Percentiles rank a stretch among this genome's conserved stretches.
Evolutionary conservation across 2,797 vertebrate species (phyloP).

Genomic region (Arnoldichthys spilopterus): DNA sequence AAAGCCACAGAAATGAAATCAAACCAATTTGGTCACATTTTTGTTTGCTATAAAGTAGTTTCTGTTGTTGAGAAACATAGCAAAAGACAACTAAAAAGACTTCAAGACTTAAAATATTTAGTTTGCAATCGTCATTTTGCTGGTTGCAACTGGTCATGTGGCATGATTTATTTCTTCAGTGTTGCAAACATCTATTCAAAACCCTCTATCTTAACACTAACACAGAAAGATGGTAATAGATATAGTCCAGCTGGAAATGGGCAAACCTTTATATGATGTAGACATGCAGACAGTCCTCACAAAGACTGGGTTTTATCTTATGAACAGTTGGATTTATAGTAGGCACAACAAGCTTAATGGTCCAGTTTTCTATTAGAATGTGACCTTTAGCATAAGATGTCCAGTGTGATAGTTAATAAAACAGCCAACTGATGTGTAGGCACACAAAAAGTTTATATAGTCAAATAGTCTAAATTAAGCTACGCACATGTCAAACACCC

Average conservation of each 20-base stretch:
- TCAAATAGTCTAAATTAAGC: neutral
- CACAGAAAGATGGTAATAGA: too few species aligned
- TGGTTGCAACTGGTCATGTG: neutral
- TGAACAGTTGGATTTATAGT: neutral
- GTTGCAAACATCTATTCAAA: neutral
- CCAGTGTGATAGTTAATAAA: neutral
- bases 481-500: neutral
- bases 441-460: neutral
- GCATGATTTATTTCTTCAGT: too few species aligned
- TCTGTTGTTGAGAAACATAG: neutral
- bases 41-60: neutral
- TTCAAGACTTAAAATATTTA: neutral
- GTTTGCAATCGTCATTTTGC: neutral
- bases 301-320: too few species aligned
- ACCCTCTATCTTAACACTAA: neutral
- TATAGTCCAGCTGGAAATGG: too few species aligned
- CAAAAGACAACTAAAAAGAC: neutral
- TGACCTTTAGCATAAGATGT: neutral
- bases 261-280: too few species aligned
- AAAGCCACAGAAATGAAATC: neutral
- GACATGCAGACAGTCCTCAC: too few species aligned
- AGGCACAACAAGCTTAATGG: conserved; percentile 23
- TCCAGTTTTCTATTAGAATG: neutral
- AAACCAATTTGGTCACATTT: neutral
- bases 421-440: neutral